Percentiles rank a stretch among this genome's conserved stretches.
Evolutionary conservation across 2,113 vertebrate genomes (phyloP).

Genomic region (Sprattus sprattus): DNA sequence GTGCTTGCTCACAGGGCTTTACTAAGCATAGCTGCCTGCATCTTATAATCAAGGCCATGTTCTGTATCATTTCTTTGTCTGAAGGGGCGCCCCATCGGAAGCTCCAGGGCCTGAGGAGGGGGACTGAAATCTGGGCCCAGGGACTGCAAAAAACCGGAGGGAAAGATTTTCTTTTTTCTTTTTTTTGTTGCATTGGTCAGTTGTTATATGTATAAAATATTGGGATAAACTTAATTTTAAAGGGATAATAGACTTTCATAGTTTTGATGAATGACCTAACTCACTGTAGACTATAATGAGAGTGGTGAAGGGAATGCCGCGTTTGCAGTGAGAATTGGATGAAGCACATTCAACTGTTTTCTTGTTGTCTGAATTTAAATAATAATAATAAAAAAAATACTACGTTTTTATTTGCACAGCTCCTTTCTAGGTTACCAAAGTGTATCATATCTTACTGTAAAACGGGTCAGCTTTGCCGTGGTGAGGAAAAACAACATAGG

Average conservation of each 20-base stretch:
- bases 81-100: conserved; percentile 56
- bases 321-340: not conserved
- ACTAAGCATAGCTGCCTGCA: not conserved
- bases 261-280: not conserved
- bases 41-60: not conserved
- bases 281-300: not conserved
- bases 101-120: conserved; percentile 34
- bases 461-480: not conserved
- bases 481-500: not conserved
- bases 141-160: not conserved
- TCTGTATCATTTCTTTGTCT: conserved; percentile 37
- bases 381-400: not conserved
- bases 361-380: not conserved
- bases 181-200: not conserved
- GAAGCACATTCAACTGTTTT: too few relatives aligned
- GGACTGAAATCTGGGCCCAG: conserved; percentile 24
- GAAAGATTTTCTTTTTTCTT: not conserved
- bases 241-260: not conserved
- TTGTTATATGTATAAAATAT: not conserved
- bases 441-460: not conserved
- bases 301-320: not conserved
- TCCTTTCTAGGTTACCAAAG: not conserved
- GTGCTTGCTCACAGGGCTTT: not conserved
- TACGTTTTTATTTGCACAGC: not conserved
- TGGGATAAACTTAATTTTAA: not conserved